A percentile compares a stretch with the other conserved stretches of the same genome.
Conservation (phyloP, 2,113 vertebrate genomes). For the Vanacampus margaritifer region DNA sequence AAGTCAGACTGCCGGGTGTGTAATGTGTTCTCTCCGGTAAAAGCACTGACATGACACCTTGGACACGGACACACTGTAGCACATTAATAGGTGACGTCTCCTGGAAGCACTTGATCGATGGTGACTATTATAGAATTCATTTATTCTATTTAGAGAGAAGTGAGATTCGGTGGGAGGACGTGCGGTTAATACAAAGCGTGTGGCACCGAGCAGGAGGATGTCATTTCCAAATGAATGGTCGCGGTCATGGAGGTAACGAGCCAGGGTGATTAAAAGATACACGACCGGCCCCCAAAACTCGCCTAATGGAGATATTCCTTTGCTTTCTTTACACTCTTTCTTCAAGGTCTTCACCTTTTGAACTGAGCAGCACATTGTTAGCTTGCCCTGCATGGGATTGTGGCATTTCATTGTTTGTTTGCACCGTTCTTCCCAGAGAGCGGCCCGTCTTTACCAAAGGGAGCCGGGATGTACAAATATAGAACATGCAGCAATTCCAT, state of each 20-base stretch:
- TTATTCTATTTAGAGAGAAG: conserved; percentile 1
- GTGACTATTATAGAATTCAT: not conserved
- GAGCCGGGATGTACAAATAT: conserved; percentile 53
- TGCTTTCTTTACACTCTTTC: too few relatives aligned
- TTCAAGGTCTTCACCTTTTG: conserved; percentile 29
- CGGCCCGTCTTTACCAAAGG: conserved; percentile 33
- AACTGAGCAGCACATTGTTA: conserved; percentile 32
- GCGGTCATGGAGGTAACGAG: conserved; percentile 3
- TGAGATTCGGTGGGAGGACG: not conserved
- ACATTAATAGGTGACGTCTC: conserved; percentile 2
- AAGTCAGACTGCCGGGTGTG: not conserved
- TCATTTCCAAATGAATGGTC: conserved; percentile 3
- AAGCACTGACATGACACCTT: not conserved
- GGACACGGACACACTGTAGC: not conserved
- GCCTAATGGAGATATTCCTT: not conserved
- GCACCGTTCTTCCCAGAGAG: conserved; percentile 58
- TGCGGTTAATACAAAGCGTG: not conserved
- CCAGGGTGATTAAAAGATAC: conserved; percentile 4
- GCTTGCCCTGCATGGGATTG: conserved; percentile 45
- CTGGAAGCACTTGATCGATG: not conserved
- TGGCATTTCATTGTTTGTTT: conserved; percentile 33
- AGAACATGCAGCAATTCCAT: conserved; percentile 38
- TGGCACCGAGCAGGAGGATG: not conserved
- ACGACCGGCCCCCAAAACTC: not conserved
- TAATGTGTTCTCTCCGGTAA: not conserved